phyloP scores from a whole-genome alignment of 2,113 vertebrate genomes.

The Lepus americanus region DNA sequence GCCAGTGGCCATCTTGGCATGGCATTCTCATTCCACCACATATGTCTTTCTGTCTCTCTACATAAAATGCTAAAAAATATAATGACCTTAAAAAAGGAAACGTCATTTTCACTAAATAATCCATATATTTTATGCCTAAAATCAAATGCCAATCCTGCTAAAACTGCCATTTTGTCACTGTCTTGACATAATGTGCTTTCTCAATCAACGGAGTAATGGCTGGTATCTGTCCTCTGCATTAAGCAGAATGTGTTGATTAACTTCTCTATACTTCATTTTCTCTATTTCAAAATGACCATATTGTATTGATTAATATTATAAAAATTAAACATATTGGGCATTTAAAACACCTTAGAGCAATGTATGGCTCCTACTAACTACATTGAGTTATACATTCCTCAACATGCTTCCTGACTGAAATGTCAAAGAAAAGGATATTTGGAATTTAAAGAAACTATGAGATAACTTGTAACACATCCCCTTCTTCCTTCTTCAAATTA shows the following conservation, averaged over 20 bases:
- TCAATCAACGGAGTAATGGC: not conserved
- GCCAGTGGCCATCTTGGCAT: too few relatives aligned
- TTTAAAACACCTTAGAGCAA: not conserved
- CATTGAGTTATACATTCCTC: not conserved
- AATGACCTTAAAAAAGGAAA: not conserved
- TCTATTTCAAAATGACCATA: not conserved
- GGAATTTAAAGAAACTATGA: not conserved
- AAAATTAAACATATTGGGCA: not conserved
- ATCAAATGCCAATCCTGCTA: not conserved
- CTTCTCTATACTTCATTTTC: not conserved
- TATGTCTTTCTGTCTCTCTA: too few relatives aligned
- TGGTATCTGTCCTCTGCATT: not conserved
- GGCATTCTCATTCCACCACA: too few relatives aligned
- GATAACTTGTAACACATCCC: not conserved
- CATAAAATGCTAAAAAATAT: not conserved
- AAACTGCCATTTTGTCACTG: not conserved
- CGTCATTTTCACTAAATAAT: not conserved
- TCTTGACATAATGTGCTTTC: not conserved
- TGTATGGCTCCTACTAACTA: not conserved
- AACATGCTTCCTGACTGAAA: not conserved
- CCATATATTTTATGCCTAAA: not conserved
- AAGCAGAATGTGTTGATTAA: not conserved
- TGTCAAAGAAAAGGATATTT: conserved; percentile 1
- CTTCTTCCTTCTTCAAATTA: not conserved
- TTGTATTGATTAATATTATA: not conserved